Evolutionary conservation across 2,797 vertebrate species (phyloP).

Genomic region (Gymnothorax javanicus): DNA sequence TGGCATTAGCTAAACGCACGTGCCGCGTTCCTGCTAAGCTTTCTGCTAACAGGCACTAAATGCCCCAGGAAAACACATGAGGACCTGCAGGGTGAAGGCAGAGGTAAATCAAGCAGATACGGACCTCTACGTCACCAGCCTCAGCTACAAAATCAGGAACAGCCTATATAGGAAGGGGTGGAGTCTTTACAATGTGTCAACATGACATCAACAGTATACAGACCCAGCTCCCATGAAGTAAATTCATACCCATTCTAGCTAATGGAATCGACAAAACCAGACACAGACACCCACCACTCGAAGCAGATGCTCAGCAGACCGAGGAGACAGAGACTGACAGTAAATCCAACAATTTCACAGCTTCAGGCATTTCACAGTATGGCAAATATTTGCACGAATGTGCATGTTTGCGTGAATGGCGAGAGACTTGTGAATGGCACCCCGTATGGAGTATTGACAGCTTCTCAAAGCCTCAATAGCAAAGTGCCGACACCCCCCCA

Average conservation of each 20-base stretch:
- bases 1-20: no score
- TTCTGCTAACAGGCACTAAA: neutral
- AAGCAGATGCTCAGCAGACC: neutral
- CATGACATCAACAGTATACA: neutral
- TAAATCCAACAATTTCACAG: neutral
- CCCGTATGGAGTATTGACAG: neutral
- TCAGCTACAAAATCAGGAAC: neutral
- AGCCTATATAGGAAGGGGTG: neutral
- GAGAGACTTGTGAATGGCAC: neutral
- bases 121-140: neutral
- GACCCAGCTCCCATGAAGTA: neutral
- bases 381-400: neutral
- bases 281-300: neutral
- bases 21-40: neutral
- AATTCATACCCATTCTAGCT: neutral
- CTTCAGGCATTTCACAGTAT: neutral
- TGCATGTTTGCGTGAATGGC: neutral
- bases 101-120: neutral
- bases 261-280: neutral
- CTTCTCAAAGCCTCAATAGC: neutral
- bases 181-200: neutral
- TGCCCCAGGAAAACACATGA: neutral
- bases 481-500: neutral
- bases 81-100: neutral
- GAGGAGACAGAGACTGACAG: neutral